Percentiles rank a stretch among this genome's conserved stretches.
Evolutionary conservation across 2,888 invertebrate genomes (phyloP).

Genomic region (Pheosia gnoma): DNA sequence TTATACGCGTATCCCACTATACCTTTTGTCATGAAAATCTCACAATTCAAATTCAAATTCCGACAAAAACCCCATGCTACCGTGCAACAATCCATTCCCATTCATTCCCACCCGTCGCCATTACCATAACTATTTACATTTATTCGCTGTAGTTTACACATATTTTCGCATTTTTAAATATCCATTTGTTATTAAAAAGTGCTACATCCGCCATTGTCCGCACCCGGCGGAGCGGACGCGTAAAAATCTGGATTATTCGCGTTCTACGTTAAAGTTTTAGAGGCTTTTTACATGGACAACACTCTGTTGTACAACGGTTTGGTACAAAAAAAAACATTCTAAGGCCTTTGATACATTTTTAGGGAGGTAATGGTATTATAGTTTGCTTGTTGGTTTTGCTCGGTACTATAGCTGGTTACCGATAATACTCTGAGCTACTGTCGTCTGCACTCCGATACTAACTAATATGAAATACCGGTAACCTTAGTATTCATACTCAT

Average conservation of each 20-base stretch:
- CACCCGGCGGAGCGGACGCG: slow-evolving; percentile 28
- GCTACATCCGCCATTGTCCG: slow-evolving; percentile 32
- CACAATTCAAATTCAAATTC: slow-evolving; percentile 2
- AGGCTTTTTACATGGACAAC: neutral
- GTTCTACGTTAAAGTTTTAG: slow-evolving; percentile 36
- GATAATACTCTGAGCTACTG: neutral
- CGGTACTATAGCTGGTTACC: neutral
- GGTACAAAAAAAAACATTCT: neutral
- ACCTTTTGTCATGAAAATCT: neutral
- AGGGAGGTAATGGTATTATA: neutral
- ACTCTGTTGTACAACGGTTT: neutral
- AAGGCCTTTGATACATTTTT: neutral
- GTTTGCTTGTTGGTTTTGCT: too few species aligned
- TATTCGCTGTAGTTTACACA: slow-evolving; percentile 28
- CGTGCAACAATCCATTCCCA: slow-evolving; percentile 9
- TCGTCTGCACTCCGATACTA: too few species aligned
- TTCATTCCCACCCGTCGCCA: slow-evolving; percentile 17
- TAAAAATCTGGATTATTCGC: slow-evolving; percentile 28
- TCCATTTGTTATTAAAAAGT: slow-evolving; percentile 39
- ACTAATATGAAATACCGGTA: too few species aligned
- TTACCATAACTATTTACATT: slow-evolving; percentile 36
- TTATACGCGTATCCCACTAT: neutral
- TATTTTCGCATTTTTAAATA: slow-evolving; percentile 37
- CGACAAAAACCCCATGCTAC: neutral
- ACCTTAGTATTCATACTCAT: too few species aligned